A percentile compares a stretch with the other conserved stretches of the same genome.
Evolutionary conservation across 2,113 vertebrate species (phyloP).

Genomic region (Leiothrix lutea): DNA sequence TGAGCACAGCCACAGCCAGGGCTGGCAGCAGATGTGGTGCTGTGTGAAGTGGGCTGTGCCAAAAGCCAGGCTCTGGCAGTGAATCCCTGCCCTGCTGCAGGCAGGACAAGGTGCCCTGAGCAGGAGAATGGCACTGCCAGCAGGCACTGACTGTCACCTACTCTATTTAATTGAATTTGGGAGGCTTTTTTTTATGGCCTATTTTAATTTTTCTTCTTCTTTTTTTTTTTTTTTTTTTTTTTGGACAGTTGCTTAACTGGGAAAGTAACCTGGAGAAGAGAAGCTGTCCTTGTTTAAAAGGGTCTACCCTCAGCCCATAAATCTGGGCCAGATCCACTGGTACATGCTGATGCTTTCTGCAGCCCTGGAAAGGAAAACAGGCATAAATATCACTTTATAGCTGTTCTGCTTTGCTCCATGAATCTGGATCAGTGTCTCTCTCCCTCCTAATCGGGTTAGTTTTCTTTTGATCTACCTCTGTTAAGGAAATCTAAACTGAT

Average conservation of each 20-base stretch:
- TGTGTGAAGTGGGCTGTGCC: neutral
- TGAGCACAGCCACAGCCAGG: rapidly evolving
- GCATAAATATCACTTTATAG: neutral
- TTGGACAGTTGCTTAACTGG: neutral
- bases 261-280: neutral
- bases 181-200: neutral
- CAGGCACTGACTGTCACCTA: neutral
- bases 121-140: neutral
- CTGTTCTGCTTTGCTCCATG: neutral
- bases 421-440: constrained; percentile 13
- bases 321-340: neutral
- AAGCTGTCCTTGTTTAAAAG: neutral
- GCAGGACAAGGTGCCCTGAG: neutral
- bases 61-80: neutral
- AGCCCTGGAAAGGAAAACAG: neutral
- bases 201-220: neutral
- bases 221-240: neutral
- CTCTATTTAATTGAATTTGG: neutral
- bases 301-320: neutral
- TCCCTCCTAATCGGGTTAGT: neutral
- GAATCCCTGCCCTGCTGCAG: rapidly evolving
- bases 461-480: constrained; percentile 16
- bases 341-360: neutral
- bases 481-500: constrained; percentile 18
- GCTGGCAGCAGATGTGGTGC: neutral